phyloP scores from a whole-genome alignment of 2,797 vertebrate species.

The Mus caroli region DNA sequence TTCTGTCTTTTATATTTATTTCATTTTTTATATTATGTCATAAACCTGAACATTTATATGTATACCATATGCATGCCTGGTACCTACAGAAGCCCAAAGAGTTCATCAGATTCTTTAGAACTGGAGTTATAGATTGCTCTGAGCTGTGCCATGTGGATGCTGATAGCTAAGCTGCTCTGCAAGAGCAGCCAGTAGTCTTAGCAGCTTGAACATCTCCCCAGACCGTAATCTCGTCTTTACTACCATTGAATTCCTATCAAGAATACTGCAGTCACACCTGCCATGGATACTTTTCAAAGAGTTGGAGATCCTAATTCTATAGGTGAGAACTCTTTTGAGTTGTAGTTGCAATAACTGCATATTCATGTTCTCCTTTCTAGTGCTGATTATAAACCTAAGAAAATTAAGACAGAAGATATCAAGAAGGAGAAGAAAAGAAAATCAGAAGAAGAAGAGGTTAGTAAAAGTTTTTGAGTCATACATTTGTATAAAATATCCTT shows the following conservation, averaged over 20 bases:
- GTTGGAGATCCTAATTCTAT: conserved; percentile 17
- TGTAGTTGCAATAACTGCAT: conserved; percentile 76
- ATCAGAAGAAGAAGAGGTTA: conserved; percentile 95
- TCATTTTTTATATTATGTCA: conserved; percentile 28
- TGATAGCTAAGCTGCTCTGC: not conserved
- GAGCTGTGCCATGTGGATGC: not conserved
- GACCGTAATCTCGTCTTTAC: not conserved
- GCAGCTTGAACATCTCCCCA: not conserved
- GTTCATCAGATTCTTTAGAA: not conserved
- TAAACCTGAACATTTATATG: conserved; percentile 6
- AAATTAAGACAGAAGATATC: conserved; percentile 95
- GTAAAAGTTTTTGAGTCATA: conserved; percentile 61
- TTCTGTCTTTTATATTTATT: not conserved
- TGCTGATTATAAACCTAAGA: conserved; percentile 94
- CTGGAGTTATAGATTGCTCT: not conserved
- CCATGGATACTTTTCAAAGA: not conserved
- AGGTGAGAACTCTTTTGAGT: conserved; percentile 60
- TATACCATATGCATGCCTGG: not conserved
- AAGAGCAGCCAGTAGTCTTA: not conserved
- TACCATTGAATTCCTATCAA: conserved; percentile 27
- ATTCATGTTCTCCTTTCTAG: conserved; percentile 87
- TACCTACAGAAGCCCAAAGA: not conserved
- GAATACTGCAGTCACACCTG: not conserved
- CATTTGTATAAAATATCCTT: conserved; percentile 48
- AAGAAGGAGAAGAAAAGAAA: conserved; percentile 97